phyloP scores from a whole-genome alignment of 1,140 invertebrate genomes.

The Zaprionus ghesquierei region DNA sequence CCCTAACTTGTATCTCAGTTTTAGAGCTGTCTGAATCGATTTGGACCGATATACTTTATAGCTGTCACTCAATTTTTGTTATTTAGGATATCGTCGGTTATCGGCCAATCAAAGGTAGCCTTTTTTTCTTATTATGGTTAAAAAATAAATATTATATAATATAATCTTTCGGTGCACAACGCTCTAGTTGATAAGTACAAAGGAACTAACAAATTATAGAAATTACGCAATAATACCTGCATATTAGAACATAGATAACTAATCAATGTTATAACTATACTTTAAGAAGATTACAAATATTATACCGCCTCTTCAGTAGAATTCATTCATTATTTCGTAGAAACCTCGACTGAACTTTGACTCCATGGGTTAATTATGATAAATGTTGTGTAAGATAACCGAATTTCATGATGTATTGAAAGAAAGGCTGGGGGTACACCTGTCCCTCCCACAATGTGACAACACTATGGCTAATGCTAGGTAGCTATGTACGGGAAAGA shows the following conservation, averaged over 20 bases:
- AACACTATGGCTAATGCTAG: not conserved
- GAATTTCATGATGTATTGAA: conserved; percentile 26
- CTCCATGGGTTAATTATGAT: conserved; percentile 12
- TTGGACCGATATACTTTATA: too few species aligned
- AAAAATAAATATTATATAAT: too few species aligned
- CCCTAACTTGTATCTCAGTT: too few species aligned
- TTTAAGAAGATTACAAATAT: not conserved
- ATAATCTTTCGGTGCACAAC: not conserved
- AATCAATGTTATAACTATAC: not conserved
- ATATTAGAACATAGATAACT: not conserved
- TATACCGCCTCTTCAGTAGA: not conserved
- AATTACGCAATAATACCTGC: not conserved
- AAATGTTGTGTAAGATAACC: conserved; percentile 8
- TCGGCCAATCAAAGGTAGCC: too few species aligned
- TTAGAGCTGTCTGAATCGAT: too few species aligned
- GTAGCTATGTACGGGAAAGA: conserved; percentile 7
- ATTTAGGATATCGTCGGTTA: too few species aligned
- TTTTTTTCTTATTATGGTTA: too few species aligned
- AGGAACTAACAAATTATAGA: too few species aligned
- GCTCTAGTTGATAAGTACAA: not conserved
- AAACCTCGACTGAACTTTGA: conserved; percentile 17
- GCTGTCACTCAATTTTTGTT: too few species aligned
- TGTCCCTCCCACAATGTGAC: conserved; percentile 2
- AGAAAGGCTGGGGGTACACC: conserved; percentile 9
- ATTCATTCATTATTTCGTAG: not conserved